Base-by-base conservation (phyloP, 2,888 invertebrate species). In the Leucophora obtusa region DNA sequence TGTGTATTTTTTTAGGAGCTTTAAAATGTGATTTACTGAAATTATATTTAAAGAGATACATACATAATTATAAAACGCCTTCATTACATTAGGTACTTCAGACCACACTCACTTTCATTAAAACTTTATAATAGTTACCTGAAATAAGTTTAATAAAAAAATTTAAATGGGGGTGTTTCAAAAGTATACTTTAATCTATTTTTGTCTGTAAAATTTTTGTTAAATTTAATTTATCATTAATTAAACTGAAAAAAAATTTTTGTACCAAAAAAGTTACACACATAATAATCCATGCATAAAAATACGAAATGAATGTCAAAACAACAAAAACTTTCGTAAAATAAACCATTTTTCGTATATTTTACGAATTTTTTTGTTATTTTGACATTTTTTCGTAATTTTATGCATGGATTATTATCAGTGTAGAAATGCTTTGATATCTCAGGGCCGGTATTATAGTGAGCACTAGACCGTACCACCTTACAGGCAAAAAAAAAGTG, bases 1-100 rank as follows among this genome's bases (percentile, higher is more conserved):
- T 24, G n/a, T 28, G 8, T 35, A 35, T 35, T 35, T n/a, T 21
- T 43, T 18, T 18, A 11, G 60, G 47, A 4, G 15, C 50, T 62
- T 62, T 15, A 50, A 43, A 47, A 50, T 62, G 21, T 62, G 60
- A 60, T 43, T 60, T 60, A 62, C 15, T 50, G 14, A n/a, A 43
- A 43, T n/a, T 47, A n/a, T 47, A 10, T n/a, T 47, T 47, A n/a
- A 2, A 47, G 14, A 47, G 50, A 47, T 15, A 47, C 28, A 50
- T 60, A 60, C 18, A n/a, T 62, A 28, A 47, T 47, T 47, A 24
- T 28, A 62, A 47, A n/a, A 21, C 9, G 24, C 62, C 62, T 50
- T 47, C 28, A 62, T 15, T 14, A 14, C 11, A 9, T 11, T 38
- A 9, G 0, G 1, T 11, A 1, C 38, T 28, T 28, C 4, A 7